Conservation (phyloP, 2,888 invertebrate species). For the Leucoma salicis region DNA sequence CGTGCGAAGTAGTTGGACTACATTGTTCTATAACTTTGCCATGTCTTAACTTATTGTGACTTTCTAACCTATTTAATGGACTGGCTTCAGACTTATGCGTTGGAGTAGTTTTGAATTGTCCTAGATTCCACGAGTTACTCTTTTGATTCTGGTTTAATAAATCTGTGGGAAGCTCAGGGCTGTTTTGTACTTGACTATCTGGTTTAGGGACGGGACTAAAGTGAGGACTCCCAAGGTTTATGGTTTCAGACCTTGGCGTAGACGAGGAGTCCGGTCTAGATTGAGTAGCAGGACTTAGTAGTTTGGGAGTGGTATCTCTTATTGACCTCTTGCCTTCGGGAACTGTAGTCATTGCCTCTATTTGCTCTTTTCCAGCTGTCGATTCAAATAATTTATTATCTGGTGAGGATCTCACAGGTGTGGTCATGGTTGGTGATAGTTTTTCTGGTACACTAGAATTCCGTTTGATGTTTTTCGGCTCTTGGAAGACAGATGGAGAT, state of each 20-base stretch:
- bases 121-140: constrained; percentile 67
- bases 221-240: constrained; percentile 65
- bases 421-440: constrained; percentile 12
- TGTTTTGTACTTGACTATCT: constrained; percentile 73
- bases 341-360: constrained; percentile 37
- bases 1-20: constrained; percentile 73
- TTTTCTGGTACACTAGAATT: constrained; percentile 19
- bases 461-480: constrained; percentile 64
- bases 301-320: constrained; percentile 54
- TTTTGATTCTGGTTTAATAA: constrained; percentile 44
- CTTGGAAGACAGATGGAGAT: constrained; percentile 60
- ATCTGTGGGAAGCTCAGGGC: constrained; percentile 66
- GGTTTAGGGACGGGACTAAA: constrained; percentile 74
- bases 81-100: constrained; percentile 75
- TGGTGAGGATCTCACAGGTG: constrained; percentile 48
- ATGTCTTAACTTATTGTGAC: constrained; percentile 65
- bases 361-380: constrained; percentile 39
- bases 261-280: constrained; percentile 72
- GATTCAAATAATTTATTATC: constrained; percentile 50
- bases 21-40: constrained; percentile 71
- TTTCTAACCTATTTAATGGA: constrained; percentile 69
- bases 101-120: constrained; percentile 70
- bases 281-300: constrained; percentile 67
- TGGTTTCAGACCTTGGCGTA: constrained; percentile 64
- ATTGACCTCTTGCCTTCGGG: constrained; percentile 47